A percentile compares a stretch with the other conserved stretches of the same genome.
phyloP scores from a whole-genome alignment of 2,797 vertebrate species.

The Sciaenops ocellatus region DNA sequence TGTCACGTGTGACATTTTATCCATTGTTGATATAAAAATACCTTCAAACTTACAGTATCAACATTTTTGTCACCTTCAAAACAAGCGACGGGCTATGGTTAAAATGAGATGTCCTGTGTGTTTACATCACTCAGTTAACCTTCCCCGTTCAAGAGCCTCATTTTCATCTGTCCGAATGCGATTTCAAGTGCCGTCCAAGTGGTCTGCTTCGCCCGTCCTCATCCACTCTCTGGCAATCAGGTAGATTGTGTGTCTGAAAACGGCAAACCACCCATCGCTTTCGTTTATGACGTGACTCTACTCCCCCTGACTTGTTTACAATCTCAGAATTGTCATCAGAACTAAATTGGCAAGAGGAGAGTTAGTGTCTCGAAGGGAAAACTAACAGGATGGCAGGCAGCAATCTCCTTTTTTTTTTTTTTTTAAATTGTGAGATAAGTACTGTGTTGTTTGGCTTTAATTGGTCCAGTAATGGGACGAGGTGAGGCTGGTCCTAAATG shows the following conservation, averaged over 20 bases:
- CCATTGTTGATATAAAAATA: background rate
- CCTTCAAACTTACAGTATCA: background rate
- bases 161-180: constrained; percentile 64
- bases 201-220: constrained; percentile 46
- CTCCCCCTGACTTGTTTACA: constrained; percentile 70
- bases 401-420: constrained; percentile 17
- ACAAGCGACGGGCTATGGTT: background rate
- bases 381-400: background rate
- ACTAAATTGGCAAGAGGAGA: constrained; percentile 23
- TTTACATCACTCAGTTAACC: constrained; percentile 63
- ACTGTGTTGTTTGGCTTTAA: constrained; percentile 18
- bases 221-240: constrained; percentile 71
- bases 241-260: constrained; percentile 45
- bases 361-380: background rate
- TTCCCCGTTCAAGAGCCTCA: constrained; percentile 59
- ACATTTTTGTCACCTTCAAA: background rate
- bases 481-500: background rate
- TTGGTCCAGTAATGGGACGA: constrained; percentile 20
- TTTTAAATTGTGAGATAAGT: constrained; percentile 32
- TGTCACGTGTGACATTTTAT: background rate
- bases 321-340: constrained; percentile 58
- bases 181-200: constrained; percentile 61
- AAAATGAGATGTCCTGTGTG: constrained; percentile 11
- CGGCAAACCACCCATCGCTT: constrained; percentile 51
- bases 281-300: constrained; percentile 43